Base-by-base conservation (phyloP, 2,113 vertebrate genomes). In the Macquaria australasica region DNA sequence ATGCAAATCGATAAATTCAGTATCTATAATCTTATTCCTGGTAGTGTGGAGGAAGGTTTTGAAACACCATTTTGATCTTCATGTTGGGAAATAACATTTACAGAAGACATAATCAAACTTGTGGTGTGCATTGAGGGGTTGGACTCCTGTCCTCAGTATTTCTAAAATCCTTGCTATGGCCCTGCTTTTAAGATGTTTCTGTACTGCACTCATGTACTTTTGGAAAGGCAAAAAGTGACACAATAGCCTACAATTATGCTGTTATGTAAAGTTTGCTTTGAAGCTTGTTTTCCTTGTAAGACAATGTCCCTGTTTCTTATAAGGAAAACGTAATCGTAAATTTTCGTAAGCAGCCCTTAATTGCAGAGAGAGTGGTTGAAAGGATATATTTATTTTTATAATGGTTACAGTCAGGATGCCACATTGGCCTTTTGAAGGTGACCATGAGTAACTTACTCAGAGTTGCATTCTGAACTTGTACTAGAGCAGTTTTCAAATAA, bases 251-350 rank as follows among this genome's bases (percentile, higher is more conserved):
- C 64, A 90, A 82, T 85, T 85, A 87, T 18, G 11, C 50, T 69
- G 67, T 80, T 76, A 45, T 50, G 78, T 82, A 34, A n/a, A 66
- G 72, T 83, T 73, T 85, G 20, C 82, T 90, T 83, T 77, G 76
- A 87, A 85, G 66, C 58, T 34, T 51, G 48, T 85, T 87, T 55
- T 87, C 55, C 59, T 79, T 37, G 3, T 21, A 53, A 58, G 69
- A 81, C 77, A 84, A 70, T 37, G 20, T 75, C 68, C 28, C 51
- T 63, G 74, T 77, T 85, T 68, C 67, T 73, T n/a, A 31, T 34
- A 34, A 67, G 51, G 34, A 72, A 73, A 82, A 75, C 62, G 77
- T 5, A 37, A 50, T 73, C 48, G 25, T 48, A 83, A 77, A 25
- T 55, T 77, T 80, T 85, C 53, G 50, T 37, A 69, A 77, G 62